Evolutionary conservation across 1,140 invertebrate genomes (phyloP), one percentile per base, ranked within the genome.

Genomic region (Cotesia typhae): DNA sequence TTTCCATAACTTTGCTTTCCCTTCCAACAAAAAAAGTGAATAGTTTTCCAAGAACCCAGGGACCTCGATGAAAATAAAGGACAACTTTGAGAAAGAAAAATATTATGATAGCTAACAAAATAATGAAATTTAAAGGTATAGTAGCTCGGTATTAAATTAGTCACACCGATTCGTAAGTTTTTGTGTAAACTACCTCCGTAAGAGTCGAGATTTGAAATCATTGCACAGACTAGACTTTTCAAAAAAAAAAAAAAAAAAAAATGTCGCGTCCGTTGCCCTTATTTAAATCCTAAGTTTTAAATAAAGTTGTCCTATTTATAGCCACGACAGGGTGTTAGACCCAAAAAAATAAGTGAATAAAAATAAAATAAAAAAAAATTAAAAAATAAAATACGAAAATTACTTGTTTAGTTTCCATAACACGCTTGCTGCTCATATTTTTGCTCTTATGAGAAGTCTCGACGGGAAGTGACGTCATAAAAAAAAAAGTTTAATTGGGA

Each of bases 221-320:
- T 5, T 41, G 41, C 41, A 7, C 51, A 57, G 41, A 41, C 9
- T 41, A 7, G 59, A 28, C 10, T 61, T 61, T 28, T 35, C 12
- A 20, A 61, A 61, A 36, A 12, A 35, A 61, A 4, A 59, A 65
- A 20, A 59, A 52, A 59, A 59, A 71, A 65, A 71, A 69, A 52
- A 51, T 10, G 4, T 55, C 5, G 6, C 10, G 6, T 47, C 41
- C 82, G 79, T 82, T 82, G 81, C 81, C 81, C 82, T 82, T 84
- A 81, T 81, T 84, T 83, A 28, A 28, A 28, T 28, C 28, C 28
- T 77, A 73, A 74, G 81, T 78, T 81, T 84, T 81, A 81, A 83
- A 81, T 80, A 83, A 80, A 77, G 77, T 80, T 71, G 51, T 36
- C 36, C 82, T 83, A 83, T 83, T 81, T 80, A 79, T 80, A 80